Conservation (phyloP, 2,888 invertebrate genomes). For the Onthophagus sagittarius region DNA sequence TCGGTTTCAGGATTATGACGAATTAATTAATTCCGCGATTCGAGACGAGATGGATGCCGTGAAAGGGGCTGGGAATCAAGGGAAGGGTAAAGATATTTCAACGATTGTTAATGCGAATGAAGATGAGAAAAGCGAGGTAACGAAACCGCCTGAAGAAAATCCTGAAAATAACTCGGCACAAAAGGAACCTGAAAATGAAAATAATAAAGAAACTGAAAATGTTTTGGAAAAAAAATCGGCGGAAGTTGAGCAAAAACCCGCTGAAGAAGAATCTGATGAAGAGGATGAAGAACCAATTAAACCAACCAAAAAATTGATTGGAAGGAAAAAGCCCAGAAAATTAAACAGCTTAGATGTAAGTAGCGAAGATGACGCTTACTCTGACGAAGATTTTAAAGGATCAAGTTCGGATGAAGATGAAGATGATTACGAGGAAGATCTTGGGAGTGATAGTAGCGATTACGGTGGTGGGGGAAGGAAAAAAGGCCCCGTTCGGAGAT, state of each 20-base stretch:
- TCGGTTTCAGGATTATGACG: constrained; percentile 90
- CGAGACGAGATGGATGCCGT: constrained; percentile 73
- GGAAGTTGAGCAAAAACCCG: not conserved
- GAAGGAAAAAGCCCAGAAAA: constrained; percentile 66
- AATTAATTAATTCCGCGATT: constrained; percentile 90
- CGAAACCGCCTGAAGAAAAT: constrained; percentile 26
- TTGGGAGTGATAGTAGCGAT: constrained; percentile 56
- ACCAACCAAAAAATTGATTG: constrained; percentile 34
- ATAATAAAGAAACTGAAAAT: constrained; percentile 22
- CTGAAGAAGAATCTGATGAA: constrained; percentile 39
- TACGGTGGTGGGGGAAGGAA: constrained; percentile 51
- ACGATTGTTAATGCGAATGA: constrained; percentile 80
- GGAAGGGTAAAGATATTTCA: constrained; percentile 88
- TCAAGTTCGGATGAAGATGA: constrained; percentile 56
- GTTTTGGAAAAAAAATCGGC: constrained; percentile 24
- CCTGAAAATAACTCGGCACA: not conserved
- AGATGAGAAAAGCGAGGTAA: constrained; percentile 30
- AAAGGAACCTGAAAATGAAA: not conserved
- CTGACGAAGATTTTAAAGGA: constrained; percentile 90
- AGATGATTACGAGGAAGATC: constrained; percentile 57
- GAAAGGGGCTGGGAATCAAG: constrained; percentile 75
- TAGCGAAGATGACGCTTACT: constrained; percentile 66
- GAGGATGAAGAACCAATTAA: constrained; percentile 37
- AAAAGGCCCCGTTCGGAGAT: constrained; percentile 53
- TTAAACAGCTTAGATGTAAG: constrained; percentile 69